These are phyloP conservation scores for Epiperipatus broadwayi DNA, from an alignment of 2,888 invertebrate species.

Conservation along the genomic window DNA sequence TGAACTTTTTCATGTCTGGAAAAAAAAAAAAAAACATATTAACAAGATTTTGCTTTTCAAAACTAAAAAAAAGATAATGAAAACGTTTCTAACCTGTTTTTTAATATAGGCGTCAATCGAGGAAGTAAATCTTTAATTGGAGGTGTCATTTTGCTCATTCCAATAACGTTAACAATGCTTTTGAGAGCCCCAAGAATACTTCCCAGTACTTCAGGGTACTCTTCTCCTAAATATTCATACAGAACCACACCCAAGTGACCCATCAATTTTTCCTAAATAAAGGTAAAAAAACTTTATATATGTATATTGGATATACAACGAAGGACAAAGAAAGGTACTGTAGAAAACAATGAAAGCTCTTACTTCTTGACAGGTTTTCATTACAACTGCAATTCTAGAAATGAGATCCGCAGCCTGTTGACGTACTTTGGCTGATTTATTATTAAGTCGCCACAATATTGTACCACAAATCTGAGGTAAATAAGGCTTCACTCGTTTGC, in stretches of 20 bases:
- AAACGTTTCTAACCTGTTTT: slow-evolving; percentile 60
- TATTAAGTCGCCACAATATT: slow-evolving; percentile 96
- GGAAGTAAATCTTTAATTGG: slow-evolving; percentile 97
- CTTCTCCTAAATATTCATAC: slow-evolving; percentile 97
- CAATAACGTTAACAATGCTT: slow-evolving; percentile 97
- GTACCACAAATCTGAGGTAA: slow-evolving; percentile 99
- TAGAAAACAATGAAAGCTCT: no score
- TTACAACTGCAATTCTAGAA: slow-evolving; percentile 90
- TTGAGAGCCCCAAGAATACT: slow-evolving; percentile 96
- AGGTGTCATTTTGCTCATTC: slow-evolving; percentile 99
- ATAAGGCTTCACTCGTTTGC: slow-evolving; percentile 93
- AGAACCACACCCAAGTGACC: slow-evolving; percentile 96
- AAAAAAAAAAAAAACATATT: no score
- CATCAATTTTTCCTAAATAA: slow-evolving; percentile 78
- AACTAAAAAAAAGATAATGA: slow-evolving; percentile 18
- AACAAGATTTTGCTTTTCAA: not conserved
- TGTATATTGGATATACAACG: not conserved
- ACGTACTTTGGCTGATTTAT: slow-evolving; percentile 93
- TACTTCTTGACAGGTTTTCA: slow-evolving; percentile 97
- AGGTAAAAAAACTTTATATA: slow-evolving; percentile 12
- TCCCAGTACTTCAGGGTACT: slow-evolving; percentile 96
- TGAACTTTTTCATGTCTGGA: slow-evolving; percentile 57
- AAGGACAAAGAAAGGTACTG: not conserved
- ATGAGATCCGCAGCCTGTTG: slow-evolving; percentile 99
- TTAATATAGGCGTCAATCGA: slow-evolving; percentile 85